Conservation (phyloP, 2,888 invertebrate species). For the Psylliodes chrysocephalus region DNA sequence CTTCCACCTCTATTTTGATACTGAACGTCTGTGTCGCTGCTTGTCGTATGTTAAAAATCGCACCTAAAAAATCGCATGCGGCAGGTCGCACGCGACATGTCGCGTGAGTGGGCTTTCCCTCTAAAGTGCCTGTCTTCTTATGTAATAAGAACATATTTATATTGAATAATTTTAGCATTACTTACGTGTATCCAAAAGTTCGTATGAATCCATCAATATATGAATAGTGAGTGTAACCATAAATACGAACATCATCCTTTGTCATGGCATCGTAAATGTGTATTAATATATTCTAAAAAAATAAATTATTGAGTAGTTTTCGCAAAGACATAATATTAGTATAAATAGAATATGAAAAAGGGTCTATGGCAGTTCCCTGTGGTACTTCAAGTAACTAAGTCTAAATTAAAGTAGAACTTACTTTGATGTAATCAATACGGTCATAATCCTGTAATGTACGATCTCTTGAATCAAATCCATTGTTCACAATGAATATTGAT, state of each 20-base stretch:
- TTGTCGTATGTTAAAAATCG: too few species aligned
- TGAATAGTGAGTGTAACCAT: neutral
- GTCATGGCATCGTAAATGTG: neutral
- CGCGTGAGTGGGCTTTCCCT: too few species aligned
- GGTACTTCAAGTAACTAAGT: too few species aligned
- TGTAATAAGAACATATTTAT: too few species aligned
- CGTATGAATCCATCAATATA: neutral
- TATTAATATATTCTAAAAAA: neutral
- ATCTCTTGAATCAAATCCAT: neutral
- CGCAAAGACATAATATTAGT: too few species aligned
- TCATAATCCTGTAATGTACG: slow-evolving; percentile 12
- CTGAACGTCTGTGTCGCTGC: too few species aligned
- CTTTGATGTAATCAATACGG: slow-evolving; percentile 16
- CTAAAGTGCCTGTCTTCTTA: too few species aligned
- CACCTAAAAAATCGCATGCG: too few species aligned
- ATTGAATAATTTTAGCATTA: neutral
- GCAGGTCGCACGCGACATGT: too few species aligned
- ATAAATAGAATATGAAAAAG: too few species aligned
- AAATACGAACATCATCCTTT: neutral
- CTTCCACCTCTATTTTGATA: too few species aligned
- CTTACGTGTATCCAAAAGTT: neutral
- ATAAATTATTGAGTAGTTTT: slow-evolving; percentile 67
- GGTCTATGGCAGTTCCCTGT: too few species aligned
- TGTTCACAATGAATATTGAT: slow-evolving; percentile 18
- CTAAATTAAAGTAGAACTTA: slow-evolving; percentile 1